Evolutionary conservation across 2,113 vertebrate species (phyloP).

Genomic region (Prunella himalayana): DNA sequence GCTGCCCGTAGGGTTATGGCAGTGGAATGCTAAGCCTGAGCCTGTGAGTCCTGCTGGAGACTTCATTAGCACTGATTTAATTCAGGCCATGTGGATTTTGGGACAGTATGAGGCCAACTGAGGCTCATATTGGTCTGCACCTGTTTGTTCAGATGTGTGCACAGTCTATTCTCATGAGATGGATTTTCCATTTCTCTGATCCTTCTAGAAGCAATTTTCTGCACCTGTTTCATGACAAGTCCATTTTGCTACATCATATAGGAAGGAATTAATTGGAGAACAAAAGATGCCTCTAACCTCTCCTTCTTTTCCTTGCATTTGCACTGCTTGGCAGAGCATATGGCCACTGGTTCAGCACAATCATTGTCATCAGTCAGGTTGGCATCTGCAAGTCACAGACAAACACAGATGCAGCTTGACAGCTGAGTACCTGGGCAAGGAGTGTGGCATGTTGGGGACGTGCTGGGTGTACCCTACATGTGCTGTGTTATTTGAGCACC

Average conservation of each 20-base stretch:
- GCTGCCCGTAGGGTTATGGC: not conserved
- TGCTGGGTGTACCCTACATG: not conserved
- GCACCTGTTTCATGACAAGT: not conserved
- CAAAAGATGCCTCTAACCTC: not conserved
- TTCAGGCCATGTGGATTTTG: not conserved
- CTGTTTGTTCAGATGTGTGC: conserved; percentile 35
- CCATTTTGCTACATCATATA: not conserved
- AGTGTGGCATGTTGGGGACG: not conserved
- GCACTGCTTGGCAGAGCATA: not conserved
- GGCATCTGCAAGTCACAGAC: conserved; percentile 9
- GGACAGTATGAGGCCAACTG: not conserved
- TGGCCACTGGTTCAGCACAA: not conserved
- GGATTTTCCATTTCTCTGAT: conserved; percentile 18
- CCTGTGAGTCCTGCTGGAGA: conserved; percentile 17
- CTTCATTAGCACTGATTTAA: not conserved
- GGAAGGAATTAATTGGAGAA: conserved; percentile 1
- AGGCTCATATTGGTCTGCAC: not conserved
- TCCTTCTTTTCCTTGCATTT: not conserved
- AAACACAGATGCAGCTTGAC: conserved; percentile 21
- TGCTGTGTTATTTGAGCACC: not conserved
- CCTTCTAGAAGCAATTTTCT: not conserved
- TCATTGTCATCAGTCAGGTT: conserved; percentile 11
- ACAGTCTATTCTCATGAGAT: not conserved
- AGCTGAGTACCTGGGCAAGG: conserved; percentile 33
- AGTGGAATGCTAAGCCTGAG: not conserved